Base-by-base conservation (phyloP, 2,888 invertebrate genomes). In the Drosophila aldrichi region DNA sequence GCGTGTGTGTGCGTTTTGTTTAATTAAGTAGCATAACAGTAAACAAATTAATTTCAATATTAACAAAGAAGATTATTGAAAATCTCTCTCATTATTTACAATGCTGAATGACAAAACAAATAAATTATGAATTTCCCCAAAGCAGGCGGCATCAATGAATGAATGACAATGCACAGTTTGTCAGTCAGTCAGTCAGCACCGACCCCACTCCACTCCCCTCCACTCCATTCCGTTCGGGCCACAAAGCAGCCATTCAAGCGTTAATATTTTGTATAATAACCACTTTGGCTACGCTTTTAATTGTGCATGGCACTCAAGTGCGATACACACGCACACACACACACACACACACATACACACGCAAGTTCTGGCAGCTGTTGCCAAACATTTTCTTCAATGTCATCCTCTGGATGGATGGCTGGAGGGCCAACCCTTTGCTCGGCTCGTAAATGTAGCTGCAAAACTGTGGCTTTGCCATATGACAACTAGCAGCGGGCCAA, bases 61-160 rank as follows among this genome's bases (percentile, higher is more conserved):
- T 87, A 87, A 87, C 86, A 87, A 89, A 89, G 86, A 88, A 87
- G 86, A 88, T 87, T 87, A 87, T 89, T 87, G 86, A 89, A 89
- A 87, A 87, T 87, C 86, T 88, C 88, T 85, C 81, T 77, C 88
- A 88, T 89, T 86, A 87, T 87, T 87, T 88, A 87, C 86, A 81
- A 86, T 88, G 79, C 69, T 76, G 83, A 89, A 87, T 87, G 86
- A 87, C 90, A 87, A 89, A 86, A 87, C 86, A 87, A 87, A 87
- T 87, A 87, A 89, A 86, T 87, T 89, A 89, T 89, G 82, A 89
- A 87, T 87, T 70, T 78, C 70, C 70, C 77, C 68, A 81, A 74
- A 72, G 68, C 61, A 62, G 43, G 57, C 58, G 61, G 41, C 49
- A 41, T 48, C 68, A 59, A 38, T 38, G n/a, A 40, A n/a, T 48